Percentiles rank a stretch among this genome's conserved stretches.
Evolutionary conservation across 2,113 vertebrate species (phyloP).

Genomic region (Tyto alba): DNA sequence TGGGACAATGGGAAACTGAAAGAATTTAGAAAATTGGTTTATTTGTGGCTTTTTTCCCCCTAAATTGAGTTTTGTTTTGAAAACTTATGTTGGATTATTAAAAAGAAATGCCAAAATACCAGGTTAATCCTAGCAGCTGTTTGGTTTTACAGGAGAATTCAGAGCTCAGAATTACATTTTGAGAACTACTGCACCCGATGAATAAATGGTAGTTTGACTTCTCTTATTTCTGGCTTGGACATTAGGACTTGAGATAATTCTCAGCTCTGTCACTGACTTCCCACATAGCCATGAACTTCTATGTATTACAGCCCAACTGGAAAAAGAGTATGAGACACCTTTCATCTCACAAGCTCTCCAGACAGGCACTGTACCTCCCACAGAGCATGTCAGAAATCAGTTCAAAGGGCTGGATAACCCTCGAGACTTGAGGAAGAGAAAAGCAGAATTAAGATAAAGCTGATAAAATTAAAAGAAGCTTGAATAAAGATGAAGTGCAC

Average conservation of each 20-base stretch:
- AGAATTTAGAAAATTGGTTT: neutral
- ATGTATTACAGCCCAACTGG: neutral
- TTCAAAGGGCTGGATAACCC: neutral
- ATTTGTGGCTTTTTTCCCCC: neutral
- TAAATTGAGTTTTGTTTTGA: neutral
- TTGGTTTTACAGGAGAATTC: neutral
- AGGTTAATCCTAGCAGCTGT: neutral
- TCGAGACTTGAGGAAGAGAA: neutral
- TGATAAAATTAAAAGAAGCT: conserved; percentile 14
- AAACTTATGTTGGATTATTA: neutral
- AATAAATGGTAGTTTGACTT: neutral
- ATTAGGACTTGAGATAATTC: neutral
- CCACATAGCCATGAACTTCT: neutral
- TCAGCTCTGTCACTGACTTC: neutral
- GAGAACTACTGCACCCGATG: neutral
- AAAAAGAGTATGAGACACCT: neutral
- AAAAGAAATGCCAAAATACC: neutral
- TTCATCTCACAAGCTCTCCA: neutral
- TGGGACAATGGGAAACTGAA: conserved; percentile 47
- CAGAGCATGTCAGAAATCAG: neutral
- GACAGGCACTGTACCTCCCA: neutral
- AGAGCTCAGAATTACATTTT: neutral
- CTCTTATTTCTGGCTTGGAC: neutral
- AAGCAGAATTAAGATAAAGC: neutral
- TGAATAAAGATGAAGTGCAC: neutral